Base-by-base conservation (phyloP, 2,888 invertebrate species). In the Coremacera marginata region DNA sequence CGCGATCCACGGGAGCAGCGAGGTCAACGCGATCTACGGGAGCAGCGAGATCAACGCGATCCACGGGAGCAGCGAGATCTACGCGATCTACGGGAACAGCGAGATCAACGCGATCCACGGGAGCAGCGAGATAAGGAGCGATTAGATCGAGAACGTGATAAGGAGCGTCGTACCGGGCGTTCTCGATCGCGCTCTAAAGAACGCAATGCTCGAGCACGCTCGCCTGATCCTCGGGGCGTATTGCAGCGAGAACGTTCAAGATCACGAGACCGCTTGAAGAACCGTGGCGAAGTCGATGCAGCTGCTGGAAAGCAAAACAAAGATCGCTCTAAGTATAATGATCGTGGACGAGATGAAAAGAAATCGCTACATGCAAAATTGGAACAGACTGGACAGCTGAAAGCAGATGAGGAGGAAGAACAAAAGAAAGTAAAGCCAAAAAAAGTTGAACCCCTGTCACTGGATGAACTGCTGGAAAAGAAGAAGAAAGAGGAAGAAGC, bases 401-500 rank as follows among this genome's bases (percentile, higher is more conserved):
- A 90, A 72, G 90, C 90, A 7, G 91, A 91, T 14, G 90, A 90
- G 25, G 89, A 90, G 9, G 84, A 88, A 5, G 87, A 88, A 0
- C 86, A 87, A 3, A 79, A 81, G 2, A 81, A 81, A 2, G 27
- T 80, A 49, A 44, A 79, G 60, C 81, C 86, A 84, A 22, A 91
- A 86, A 89, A 91, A 88, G 80, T 83, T 70, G 98, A 98, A 86
- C 99, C 99, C 0, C 90, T 99, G 19, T 99, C 99, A 5, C 90
- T 99, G 76, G 99, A 99, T 88, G 98, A 99, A 88, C 89, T 99
- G 57, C 90, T 99, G 68, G 95, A 96, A 0, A 98, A 98, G 89
- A 98, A 98, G 87, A 98, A 99, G 86, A 96, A 96, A 0, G 98
- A 98, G 87, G 98, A 98, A 88, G 96, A 95, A 85, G 97, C 96